phyloP scores from a whole-genome alignment of 2,888 invertebrate genomes.

The Protodeltote pygarga region DNA sequence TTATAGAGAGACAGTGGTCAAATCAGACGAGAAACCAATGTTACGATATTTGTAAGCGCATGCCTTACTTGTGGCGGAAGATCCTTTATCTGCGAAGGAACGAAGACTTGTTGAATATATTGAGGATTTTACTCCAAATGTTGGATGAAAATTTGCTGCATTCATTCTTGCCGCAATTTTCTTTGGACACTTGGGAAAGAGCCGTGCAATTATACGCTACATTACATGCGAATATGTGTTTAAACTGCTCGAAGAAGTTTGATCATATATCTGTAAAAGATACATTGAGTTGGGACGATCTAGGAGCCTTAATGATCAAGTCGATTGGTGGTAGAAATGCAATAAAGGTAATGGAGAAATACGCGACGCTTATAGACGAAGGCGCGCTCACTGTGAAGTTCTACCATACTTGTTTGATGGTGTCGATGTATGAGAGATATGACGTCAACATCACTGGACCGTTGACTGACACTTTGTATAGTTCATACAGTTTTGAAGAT shows the following conservation, averaged over 20 bases:
- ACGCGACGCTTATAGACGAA: conserved; percentile 84
- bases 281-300: conserved; percentile 87
- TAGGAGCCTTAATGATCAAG: conserved; percentile 87
- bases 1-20: conserved; percentile 84
- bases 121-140: conserved; percentile 88
- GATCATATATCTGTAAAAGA: conserved; percentile 76
- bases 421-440: conserved; percentile 76
- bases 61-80: conserved; percentile 89
- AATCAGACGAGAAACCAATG: conserved; percentile 76
- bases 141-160: conserved; percentile 86
- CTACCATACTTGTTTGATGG: conserved; percentile 86
- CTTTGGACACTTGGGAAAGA: conserved; percentile 87
- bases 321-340: conserved; percentile 87
- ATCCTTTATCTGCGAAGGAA: conserved; percentile 82
- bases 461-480: conserved; percentile 76
- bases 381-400: conserved; percentile 88
- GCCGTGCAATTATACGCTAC: conserved; percentile 85
- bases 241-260: conserved; percentile 87
- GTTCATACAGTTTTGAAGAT: conserved; percentile 72
- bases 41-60: conserved; percentile 84
- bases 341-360: conserved; percentile 84
- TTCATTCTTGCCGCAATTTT: conserved; percentile 84
- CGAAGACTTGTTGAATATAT: conserved; percentile 81
- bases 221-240: conserved; percentile 86
- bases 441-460: conserved; percentile 67